A percentile compares a stretch with the other conserved stretches of the same genome.
phyloP scores from a whole-genome alignment of 2,888 invertebrate genomes.

The Hydrotaea cyrtoneurina region DNA sequence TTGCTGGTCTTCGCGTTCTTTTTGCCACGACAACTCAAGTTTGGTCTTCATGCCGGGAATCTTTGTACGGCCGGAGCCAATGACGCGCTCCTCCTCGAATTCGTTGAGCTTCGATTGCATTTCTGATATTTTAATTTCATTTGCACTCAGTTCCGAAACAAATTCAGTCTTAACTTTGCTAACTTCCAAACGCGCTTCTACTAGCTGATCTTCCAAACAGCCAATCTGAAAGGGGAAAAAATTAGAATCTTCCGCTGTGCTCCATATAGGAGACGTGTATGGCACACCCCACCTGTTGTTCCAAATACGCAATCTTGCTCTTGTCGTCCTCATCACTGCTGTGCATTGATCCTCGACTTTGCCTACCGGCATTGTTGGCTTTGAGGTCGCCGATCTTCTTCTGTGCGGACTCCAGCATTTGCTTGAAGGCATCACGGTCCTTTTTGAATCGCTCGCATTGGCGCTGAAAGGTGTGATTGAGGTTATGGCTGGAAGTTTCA shows the following conservation, averaged over 20 bases:
- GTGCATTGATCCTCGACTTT: slow-evolving; percentile 85
- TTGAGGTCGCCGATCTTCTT: slow-evolving; percentile 91
- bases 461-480: slow-evolving; percentile 73
- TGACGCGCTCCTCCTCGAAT: slow-evolving; percentile 93
- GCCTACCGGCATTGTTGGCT: slow-evolving; percentile 82
- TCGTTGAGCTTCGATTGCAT: slow-evolving; percentile 88
- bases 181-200: slow-evolving; percentile 90
- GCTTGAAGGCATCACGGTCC: slow-evolving; percentile 93
- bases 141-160: slow-evolving; percentile 92
- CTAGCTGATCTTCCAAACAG: slow-evolving; percentile 93
- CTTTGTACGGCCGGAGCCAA: slow-evolving; percentile 91
- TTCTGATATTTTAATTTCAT: slow-evolving; percentile 92
- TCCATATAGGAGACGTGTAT: too few relatives aligned
- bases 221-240: slow-evolving; percentile 81
- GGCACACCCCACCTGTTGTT: slow-evolving; percentile 85
- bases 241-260: not conserved
- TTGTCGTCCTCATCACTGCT: slow-evolving; percentile 90
- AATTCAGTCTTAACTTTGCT: slow-evolving; percentile 93
- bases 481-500: not conserved
- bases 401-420: slow-evolving; percentile 93
- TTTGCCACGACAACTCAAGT: slow-evolving; percentile 96
- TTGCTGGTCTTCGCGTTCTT: slow-evolving; percentile 95
- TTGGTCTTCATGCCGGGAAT: slow-evolving; percentile 92
- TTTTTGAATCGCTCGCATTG: slow-evolving; percentile 87
- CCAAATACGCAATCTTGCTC: slow-evolving; percentile 87